Evolutionary conservation across 1,140 invertebrate genomes (phyloP).

Genomic region (Bombus waltoni): DNA sequence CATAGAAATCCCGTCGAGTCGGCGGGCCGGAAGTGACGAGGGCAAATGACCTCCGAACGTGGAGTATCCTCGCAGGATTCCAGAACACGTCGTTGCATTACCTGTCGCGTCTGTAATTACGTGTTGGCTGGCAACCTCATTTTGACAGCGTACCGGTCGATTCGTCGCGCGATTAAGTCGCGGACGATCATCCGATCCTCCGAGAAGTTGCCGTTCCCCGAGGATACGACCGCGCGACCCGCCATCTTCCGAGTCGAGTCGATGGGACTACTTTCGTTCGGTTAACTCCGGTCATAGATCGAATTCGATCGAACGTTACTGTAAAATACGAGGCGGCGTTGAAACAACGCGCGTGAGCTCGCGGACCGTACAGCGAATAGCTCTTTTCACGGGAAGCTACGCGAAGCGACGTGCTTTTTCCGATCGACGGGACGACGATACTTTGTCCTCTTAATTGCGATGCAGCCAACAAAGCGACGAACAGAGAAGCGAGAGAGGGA

Average conservation of each 20-base stretch:
- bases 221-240: too few species aligned
- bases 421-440: not conserved
- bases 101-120: slow-evolving; percentile 26
- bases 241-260: not conserved
- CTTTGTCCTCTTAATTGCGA: slow-evolving; percentile 1
- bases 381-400: not conserved
- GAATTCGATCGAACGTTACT: not conserved
- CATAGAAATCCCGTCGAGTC: slow-evolving; percentile 59
- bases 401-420: not conserved
- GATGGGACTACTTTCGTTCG: not conserved
- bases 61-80: slow-evolving; percentile 33
- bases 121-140: not conserved
- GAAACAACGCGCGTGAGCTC: too few species aligned
- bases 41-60: slow-evolving; percentile 56
- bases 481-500: not conserved
- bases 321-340: too few species aligned
- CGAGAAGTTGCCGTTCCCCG: not conserved
- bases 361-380: not conserved
- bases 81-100: slow-evolving; percentile 32
- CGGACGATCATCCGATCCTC: not conserved
- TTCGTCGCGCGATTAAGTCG: not conserved
- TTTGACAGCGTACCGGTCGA: not conserved
- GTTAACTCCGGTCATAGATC: not conserved
- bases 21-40: slow-evolving; percentile 64
- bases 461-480: not conserved